These are phyloP conservation scores for Pungitius pungitius DNA, from an alignment of 2,113 vertebrate species.

Conservation along the genomic window DNA sequence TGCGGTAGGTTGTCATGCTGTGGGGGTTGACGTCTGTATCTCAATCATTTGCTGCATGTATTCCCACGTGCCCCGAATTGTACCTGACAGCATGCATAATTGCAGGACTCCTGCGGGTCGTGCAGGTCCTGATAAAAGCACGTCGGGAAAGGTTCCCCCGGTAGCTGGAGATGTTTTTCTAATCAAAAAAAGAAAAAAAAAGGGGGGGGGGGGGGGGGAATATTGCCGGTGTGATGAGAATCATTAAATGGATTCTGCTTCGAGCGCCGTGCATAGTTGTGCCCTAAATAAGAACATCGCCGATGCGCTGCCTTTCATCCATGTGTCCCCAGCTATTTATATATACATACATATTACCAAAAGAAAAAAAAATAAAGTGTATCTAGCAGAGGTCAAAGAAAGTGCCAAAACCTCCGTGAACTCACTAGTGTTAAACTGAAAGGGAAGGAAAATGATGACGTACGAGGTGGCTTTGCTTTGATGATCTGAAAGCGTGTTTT, in stretches of 20 bases:
- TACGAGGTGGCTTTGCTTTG: background rate
- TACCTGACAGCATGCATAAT: conserved; percentile 58
- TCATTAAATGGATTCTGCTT: conserved; percentile 22
- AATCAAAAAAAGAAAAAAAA: conserved; percentile 31
- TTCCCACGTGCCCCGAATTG: conserved; percentile 34
- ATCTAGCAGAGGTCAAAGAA: background rate
- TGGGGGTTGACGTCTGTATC: background rate
- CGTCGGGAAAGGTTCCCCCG: background rate
- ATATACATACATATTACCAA: background rate
- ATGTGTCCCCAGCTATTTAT: background rate
- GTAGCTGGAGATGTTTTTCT: conserved; percentile 26
- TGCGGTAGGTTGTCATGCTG: conserved; percentile 1
- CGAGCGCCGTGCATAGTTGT: background rate
- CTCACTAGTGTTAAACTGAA: background rate
- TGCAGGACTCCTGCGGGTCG: conserved; percentile 44
- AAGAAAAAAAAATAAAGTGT: background rate
- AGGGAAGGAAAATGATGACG: background rate
- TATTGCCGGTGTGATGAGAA: conserved; percentile 24
- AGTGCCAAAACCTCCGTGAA: background rate
- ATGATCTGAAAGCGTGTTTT: background rate
- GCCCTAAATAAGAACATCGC: background rate
- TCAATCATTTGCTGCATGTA: conserved; percentile 47
- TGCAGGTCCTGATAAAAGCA: conserved; percentile 19
- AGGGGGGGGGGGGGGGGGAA: too few species aligned
- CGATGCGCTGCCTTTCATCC: conserved; percentile 1